Evolutionary conservation across 2,797 vertebrate species (phyloP), one percentile per base, ranked within the genome.

Genomic region (Allobates femoralis): DNA sequence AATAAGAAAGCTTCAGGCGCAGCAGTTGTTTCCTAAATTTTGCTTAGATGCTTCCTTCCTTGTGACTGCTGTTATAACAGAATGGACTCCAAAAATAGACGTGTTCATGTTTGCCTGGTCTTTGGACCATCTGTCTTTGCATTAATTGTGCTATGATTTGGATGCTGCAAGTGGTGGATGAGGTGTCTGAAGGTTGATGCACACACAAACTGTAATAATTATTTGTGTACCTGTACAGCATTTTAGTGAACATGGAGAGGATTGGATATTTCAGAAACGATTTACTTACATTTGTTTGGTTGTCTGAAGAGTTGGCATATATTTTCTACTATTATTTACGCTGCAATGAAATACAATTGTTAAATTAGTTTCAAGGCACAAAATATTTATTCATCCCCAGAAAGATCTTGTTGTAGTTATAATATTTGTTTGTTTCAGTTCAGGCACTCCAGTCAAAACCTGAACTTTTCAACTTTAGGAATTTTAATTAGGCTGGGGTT

Each of bases 151-250:
- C 60, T 77, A 76, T 83, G 73, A 86, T 86, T 86, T 78, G 53
- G 34, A 83, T 77, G 34, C 37, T 55, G 80, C 62, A 32, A 83
- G 85, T 77, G 19, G 60, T 83, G 60, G 79, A 83, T 82, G 77
- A 82, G 55, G 71, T 86, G 79, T 75, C 79, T 81, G 64, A 76
- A 74, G 30, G 46, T 46, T 53, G 85, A 82, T 82, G 71, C 58
- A 15, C 81, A 66, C 85, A 86, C 77, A 82, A 76, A 81, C 76
- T 53, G 55, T 80, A 81, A 86, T 86, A 81, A 86, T 81, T 81
- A 76, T 34, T 10, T 81, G n/a, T 56, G 30, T 76, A 56, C 41
- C 30, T 41, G 58, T 28, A 30, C 28, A 75, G 71, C 69, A 75
- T 56, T 62, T 81, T 41, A 74, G 30, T 53, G 58, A 66, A 26